Evolutionary conservation across 2,113 vertebrate genomes (phyloP).

Genomic region (Miniopterus natalensis): DNA sequence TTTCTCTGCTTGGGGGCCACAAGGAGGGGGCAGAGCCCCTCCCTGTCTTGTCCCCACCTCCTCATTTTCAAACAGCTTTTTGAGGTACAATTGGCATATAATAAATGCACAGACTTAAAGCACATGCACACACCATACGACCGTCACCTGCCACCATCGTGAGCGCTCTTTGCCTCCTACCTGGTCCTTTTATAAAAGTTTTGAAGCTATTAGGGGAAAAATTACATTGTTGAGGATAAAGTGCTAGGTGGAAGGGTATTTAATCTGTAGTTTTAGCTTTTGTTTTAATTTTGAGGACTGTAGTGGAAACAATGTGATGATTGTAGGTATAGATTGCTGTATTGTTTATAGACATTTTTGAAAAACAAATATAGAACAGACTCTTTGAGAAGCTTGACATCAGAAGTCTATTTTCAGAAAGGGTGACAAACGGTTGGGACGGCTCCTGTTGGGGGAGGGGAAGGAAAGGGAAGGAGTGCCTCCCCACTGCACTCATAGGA

Average conservation of each 20-base stretch:
- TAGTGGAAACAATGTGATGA: not conserved
- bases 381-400: not conserved
- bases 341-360: conserved; percentile 14
- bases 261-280: not conserved
- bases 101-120: not conserved
- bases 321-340: not conserved
- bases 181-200: not conserved
- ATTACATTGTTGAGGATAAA: not conserved
- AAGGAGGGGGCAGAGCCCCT: not conserved
- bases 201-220: not conserved
- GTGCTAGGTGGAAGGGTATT: not conserved
- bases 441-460: not conserved
- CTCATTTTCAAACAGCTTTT: not conserved
- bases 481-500: accelerated
- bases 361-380: not conserved
- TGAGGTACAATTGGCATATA: not conserved
- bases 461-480: not conserved
- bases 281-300: not conserved
- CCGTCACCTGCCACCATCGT: accelerated
- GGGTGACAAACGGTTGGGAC: not conserved
- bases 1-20: no score
- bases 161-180: not conserved
- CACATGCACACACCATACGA: accelerated
- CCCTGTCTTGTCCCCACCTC: not conserved
- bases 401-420: not conserved